phyloP scores from a whole-genome alignment of 1,140 invertebrate genomes.

The Aplysia californica region DNA sequence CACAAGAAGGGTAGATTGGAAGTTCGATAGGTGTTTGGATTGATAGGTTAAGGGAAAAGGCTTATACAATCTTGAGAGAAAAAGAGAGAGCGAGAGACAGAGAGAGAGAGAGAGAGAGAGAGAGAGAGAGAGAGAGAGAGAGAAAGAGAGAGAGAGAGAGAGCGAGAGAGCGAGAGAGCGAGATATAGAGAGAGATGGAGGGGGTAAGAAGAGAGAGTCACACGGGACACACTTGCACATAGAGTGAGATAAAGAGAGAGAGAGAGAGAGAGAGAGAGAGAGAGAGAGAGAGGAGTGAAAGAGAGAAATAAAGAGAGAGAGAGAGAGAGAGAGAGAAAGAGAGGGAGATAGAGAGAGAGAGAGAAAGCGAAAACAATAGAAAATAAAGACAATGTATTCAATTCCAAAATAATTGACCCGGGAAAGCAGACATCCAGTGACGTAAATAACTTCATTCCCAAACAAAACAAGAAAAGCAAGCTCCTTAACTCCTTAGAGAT shows the following conservation, averaged over 20 bases:
- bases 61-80: no score
- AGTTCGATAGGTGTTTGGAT: not conserved
- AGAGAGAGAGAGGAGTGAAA: not conserved
- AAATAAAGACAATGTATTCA: no score
- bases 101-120: not conserved
- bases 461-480: no score
- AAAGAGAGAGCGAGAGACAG: no score
- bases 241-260: constrained; percentile 5
- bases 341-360: not conserved
- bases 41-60: no score
- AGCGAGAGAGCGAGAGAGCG: no score
- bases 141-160: not conserved
- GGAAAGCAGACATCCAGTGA: no score
- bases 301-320: constrained; percentile 5
- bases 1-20: not conserved
- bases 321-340: constrained; percentile 23
- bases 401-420: no score
- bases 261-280: not conserved
- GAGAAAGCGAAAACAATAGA: not conserved
- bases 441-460: no score
- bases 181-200: not conserved
- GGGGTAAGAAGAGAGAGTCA: not conserved
- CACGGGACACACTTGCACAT: not conserved
- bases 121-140: constrained; percentile 2
- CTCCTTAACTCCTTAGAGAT: no score